Conservation (phyloP, 2,113 vertebrate genomes). For the Pelmatolapia mariae region DNA sequence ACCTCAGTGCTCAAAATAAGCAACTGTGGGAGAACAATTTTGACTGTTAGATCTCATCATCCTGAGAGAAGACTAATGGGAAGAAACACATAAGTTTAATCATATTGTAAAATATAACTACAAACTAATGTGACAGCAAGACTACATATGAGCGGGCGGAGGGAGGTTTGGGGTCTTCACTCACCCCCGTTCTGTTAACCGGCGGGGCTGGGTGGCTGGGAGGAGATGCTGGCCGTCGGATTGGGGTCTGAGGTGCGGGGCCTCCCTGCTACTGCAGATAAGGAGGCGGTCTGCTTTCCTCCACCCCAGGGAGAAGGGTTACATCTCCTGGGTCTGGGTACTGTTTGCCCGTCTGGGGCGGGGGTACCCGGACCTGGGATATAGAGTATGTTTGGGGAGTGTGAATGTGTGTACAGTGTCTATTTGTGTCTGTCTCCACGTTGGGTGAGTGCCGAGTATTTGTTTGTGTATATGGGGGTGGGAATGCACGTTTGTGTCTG, state of each 20-base stretch:
- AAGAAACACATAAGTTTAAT: rapidly evolving
- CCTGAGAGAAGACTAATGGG: not conserved
- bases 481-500: too few relatives aligned
- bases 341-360: too few relatives aligned
- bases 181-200: not conserved
- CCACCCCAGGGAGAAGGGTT: too few relatives aligned
- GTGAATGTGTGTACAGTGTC: too few relatives aligned
- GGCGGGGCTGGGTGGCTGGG: not conserved
- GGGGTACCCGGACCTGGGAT: too few relatives aligned
- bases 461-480: too few relatives aligned
- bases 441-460: too few relatives aligned
- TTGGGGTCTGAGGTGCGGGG: not conserved
- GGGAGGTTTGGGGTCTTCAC: not conserved
- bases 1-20: not conserved
- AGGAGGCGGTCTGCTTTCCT: not conserved
- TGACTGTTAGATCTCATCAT: not conserved
- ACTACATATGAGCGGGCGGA: not conserved
- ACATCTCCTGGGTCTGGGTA: too few relatives aligned
- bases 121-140: not conserved
- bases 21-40: not conserved
- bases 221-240: not conserved
- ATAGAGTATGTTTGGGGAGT: too few relatives aligned
- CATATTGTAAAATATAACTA: not conserved
- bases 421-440: too few relatives aligned
- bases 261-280: not conserved